phyloP scores from a whole-genome alignment of 2,113 vertebrate species.

The Oophaga pumilio region DNA sequence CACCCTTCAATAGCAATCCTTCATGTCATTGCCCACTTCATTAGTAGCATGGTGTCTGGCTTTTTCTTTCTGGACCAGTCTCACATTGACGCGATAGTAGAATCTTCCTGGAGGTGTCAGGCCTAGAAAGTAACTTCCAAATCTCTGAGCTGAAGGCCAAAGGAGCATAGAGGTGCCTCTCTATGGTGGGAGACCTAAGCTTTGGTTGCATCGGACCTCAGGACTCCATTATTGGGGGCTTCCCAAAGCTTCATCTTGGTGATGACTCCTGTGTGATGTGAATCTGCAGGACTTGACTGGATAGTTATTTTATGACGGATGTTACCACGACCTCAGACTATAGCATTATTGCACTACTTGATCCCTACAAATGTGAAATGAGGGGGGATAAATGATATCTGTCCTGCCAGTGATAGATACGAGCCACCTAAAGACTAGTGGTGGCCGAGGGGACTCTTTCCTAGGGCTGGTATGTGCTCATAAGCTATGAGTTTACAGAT shows the following conservation, averaged over 20 bases:
- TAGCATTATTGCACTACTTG: neutral
- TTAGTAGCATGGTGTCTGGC: neutral
- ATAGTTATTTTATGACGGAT: too few relatives aligned
- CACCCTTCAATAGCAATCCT: neutral
- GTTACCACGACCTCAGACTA: too few relatives aligned
- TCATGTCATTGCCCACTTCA: slow-evolving; percentile 23
- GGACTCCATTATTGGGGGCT: too few relatives aligned
- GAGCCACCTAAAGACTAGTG: neutral
- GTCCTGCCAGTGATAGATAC: neutral
- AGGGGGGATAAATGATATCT: neutral
- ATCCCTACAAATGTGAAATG: neutral
- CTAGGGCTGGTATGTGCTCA: neutral
- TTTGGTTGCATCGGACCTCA: too few relatives aligned
- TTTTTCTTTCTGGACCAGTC: neutral
- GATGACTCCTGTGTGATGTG: too few relatives aligned
- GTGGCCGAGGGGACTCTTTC: neutral
- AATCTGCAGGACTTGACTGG: too few relatives aligned
- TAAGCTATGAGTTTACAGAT: neutral
- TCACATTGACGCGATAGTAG: neutral
- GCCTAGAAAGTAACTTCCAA: neutral
- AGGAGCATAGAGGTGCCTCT: neutral
- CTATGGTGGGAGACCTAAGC: neutral
- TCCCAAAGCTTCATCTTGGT: too few relatives aligned
- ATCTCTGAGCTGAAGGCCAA: neutral
- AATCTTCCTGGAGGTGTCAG: neutral